Percentiles rank a stretch among this genome's conserved stretches.
Conservation (phyloP, 1,140 invertebrate species). For the Heterodera schachtii region DNA sequence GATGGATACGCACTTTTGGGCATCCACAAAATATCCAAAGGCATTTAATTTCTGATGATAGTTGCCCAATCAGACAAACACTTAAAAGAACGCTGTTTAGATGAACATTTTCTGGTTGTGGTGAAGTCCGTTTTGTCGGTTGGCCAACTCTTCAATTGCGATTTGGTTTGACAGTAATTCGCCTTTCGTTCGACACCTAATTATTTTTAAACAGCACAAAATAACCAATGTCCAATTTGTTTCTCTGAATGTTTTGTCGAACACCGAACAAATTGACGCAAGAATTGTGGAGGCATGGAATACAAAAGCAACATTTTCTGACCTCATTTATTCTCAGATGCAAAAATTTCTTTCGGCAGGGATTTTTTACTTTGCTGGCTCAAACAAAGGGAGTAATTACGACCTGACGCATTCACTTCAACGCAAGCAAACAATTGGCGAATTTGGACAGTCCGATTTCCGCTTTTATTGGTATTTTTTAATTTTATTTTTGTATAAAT, state of each 20-base stretch:
- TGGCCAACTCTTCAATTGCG: conserved; percentile 57
- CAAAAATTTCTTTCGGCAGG: conserved; percentile 64
- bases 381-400: conserved; percentile 42
- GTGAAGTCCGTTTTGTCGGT: conserved; percentile 63
- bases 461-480: conserved; percentile 57
- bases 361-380: conserved; percentile 63
- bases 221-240: conserved; percentile 59
- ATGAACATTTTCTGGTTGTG: conserved; percentile 55
- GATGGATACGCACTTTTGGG: conserved; percentile 63
- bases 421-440: conserved; percentile 33
- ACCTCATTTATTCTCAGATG: conserved; percentile 43
- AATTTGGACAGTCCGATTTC: conserved; percentile 34
- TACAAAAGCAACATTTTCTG: conserved; percentile 13
- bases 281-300: conserved; percentile 56
- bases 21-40: conserved; percentile 47
- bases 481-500: not conserved
- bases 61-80: conserved; percentile 27
- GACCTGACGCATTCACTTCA: conserved; percentile 60
- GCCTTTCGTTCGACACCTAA: not conserved
- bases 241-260: conserved; percentile 33
- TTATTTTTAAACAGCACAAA: conserved; percentile 43
- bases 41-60: conserved; percentile 27
- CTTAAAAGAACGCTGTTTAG: conserved; percentile 37
- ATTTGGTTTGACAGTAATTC: conserved; percentile 34
- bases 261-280: conserved; percentile 48